Base-by-base conservation (phyloP, 2,797 vertebrate species). In the Cygnus olor region DNA sequence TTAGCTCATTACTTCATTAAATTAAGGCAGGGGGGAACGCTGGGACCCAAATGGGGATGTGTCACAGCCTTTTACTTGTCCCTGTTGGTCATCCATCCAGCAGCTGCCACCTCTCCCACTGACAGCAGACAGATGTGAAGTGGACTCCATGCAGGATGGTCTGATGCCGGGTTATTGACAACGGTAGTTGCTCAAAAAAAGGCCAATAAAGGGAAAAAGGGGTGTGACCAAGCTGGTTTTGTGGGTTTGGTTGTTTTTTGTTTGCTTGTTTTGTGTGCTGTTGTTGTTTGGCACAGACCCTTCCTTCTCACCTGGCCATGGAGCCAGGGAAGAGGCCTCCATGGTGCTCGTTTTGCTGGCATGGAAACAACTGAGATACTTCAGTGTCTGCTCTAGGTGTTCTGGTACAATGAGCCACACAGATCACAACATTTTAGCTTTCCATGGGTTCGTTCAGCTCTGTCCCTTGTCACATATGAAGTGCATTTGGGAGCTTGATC, bases 221-320 rank as follows among this genome's bases (percentile, higher is more conserved):
- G 17, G 11, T 4, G 4, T 9, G 14, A 71, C 13, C 61, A 34
- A 56, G 19, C 1, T 56, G 10, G 5, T 53, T 34, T 24, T 36
- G 22, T 63, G 36, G 34, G 13, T 36, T 28, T 9, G 3, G 0
- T 28, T 53, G 2, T 10, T 18, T 6, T 4, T 10, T 24, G 14
- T 10, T 53, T 53, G 51, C 25, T 53, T 53, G 51, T 53, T 53
- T 53, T 53, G 5, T 28, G 51, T 28, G 25, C 9, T 15, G 42
- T 16, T 8, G 25, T 51, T 19, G 18, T 20, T 15, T 51, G 49
- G 5, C 45, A 18, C 8, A 15, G 66, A 79, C 11, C 11, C 22
- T 72, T 80, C 49, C 53, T 38, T 21, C 65, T 68, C 25, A 6
- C 32, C 57, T 38, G 22, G 27, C 36, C 38, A 5, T 22, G 0